A percentile compares a stretch with the other conserved stretches of the same genome.
These are phyloP conservation scores for Pelobates cultripes DNA, from an alignment of 2,797 vertebrate species.

Conservation along the genomic window DNA sequence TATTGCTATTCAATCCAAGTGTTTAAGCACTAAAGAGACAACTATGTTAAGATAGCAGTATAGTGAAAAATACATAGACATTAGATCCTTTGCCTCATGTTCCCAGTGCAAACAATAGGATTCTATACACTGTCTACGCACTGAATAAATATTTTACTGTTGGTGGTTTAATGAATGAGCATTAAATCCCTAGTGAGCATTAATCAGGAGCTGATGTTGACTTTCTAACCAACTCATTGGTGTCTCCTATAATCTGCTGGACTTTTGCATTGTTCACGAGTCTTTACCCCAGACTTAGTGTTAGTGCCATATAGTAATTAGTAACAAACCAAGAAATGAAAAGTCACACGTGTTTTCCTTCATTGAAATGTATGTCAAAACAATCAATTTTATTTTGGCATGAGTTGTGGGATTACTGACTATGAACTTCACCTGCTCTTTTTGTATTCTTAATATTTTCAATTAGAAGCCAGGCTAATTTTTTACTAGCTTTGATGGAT, in stretches of 20 bases:
- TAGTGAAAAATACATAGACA: no score
- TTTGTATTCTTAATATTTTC: constrained; percentile 63
- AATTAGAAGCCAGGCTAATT: constrained; percentile 70
- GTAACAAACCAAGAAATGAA: not conserved
- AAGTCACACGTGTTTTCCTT: not conserved
- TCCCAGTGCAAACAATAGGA: no score
- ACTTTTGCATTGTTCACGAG: not conserved
- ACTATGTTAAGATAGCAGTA: no score
- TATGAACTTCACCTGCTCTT: constrained; percentile 56
- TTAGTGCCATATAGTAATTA: not conserved
- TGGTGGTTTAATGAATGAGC: no score
- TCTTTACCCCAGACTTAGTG: not conserved
- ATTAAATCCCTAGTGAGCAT: no score
- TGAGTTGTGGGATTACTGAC: constrained; percentile 60
- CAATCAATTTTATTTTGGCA: constrained; percentile 57
- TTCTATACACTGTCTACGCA: no score
- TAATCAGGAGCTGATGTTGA: not conserved
- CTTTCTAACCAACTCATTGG: not conserved
- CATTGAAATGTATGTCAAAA: constrained; percentile 8
- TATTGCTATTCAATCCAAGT: no score
- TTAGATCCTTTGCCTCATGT: no score
- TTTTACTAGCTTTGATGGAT: constrained; percentile 76
- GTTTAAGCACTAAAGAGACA: no score
- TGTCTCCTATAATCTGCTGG: not conserved
- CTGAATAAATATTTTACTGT: no score